Base-by-base conservation (phyloP, 2,888 invertebrate species). In the Busseola fusca region DNA sequence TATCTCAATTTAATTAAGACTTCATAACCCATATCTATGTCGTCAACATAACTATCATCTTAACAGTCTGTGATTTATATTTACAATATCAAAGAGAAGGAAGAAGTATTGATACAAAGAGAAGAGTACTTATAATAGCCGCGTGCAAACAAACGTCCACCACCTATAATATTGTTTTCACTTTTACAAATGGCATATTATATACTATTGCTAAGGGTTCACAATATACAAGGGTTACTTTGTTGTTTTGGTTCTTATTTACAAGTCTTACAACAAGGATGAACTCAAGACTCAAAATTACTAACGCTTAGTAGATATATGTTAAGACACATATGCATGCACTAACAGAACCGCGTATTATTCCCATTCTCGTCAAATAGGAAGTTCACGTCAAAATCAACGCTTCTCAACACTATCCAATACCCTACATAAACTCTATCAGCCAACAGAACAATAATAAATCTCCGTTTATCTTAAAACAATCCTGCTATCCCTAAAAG, bases 1-100 rank as follows among this genome's bases (percentile, higher is more conserved):
- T 91, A 94, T 94, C 94, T 95, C 92, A 94, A 94, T 94, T 95
- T 94, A 88, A 94, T 94, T 92, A 94, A 94, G 95, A 94, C 90
- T 91, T 93, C 91, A 88, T 93, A 94, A 94, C 93, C 92, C 93
- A 93, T 91, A 89, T 87, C 88, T 90, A 89, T 88, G 88, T 91
- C 89, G 87, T 91, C 90, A 92, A 93, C 90, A 86, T 88, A 90
- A 88, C 89, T 93, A 92, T 86, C 80, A 84, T 79, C 86, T 89
- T 89, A 92, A 91, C 90, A 91, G 87, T 91, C 84, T 90, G 88
- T 84, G 85, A 89, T 85, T 88, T 91, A 91, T 94, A 94, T 95
- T 92, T 95, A 95, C 94, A 94, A 86, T 86, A 88, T 87, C 83
- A 87, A 87, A 87, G 83, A 88, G 91, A 90, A 91, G 91, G 92